phyloP scores from a whole-genome alignment of 2,888 invertebrate genomes.

The Omphaloscelis lunosa region DNA sequence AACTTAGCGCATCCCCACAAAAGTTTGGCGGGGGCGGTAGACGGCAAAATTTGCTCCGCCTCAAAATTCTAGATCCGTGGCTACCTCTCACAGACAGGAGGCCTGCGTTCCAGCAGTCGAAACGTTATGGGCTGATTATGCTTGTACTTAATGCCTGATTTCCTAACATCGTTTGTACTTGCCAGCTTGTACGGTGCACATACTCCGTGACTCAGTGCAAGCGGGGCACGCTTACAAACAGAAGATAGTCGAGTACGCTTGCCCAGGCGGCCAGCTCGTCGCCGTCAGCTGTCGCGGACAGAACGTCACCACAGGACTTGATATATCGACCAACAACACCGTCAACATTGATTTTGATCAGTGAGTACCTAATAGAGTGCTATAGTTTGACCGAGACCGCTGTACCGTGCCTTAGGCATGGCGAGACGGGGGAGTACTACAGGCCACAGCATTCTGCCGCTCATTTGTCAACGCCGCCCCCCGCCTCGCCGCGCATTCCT shows the following conservation, averaged over 20 bases:
- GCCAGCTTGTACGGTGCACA: constrained; percentile 8
- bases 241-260: neutral
- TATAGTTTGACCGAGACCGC: too few species aligned
- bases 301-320: neutral
- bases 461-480: too few species aligned
- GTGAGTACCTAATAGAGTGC: constrained; percentile 9
- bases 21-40: too few species aligned
- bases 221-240: constrained; percentile 1
- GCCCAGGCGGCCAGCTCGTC: constrained; percentile 7
- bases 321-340: neutral
- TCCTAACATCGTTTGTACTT: neutral
- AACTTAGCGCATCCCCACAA: too few species aligned
- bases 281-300: constrained; percentile 18
- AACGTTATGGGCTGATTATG: neutral
- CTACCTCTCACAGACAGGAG: too few species aligned
- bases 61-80: too few species aligned
- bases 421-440: too few species aligned
- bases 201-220: neutral
- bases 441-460: too few species aligned
- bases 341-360: constrained; percentile 22
- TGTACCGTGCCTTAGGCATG: too few species aligned
- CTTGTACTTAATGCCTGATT: too few species aligned
- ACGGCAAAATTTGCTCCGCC: too few species aligned
- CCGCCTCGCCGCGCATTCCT: too few species aligned
- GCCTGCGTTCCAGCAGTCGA: neutral